Evolutionary conservation across 2,797 vertebrate genomes (phyloP), one percentile per base, ranked within the genome.

Genomic region (Furcifer pardalis): DNA sequence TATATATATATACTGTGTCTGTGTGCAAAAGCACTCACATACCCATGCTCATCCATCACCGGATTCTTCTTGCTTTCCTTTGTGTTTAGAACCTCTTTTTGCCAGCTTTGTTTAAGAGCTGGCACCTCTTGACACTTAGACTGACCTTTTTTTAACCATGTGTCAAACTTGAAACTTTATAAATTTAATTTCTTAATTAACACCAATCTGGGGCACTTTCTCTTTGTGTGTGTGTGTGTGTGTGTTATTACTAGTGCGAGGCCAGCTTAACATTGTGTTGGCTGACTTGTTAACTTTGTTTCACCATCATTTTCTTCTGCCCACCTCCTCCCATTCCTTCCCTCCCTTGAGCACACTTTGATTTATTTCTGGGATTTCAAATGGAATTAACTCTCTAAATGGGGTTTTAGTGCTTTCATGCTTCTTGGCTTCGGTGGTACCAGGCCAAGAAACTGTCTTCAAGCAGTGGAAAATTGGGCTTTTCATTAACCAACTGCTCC

Each of bases 401-500:
- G 94, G 97, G 96, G 96, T 93, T 95, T 96, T 97, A 95, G 92
- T 94, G 91, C 97, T 96, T 92, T 96, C 97, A 95, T 95, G 95
- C 96, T 97, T 96, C 96, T 97, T 96, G 97, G 97, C 97, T 97
- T 96, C 95, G 95, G 95, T 95, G 97, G 95, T 95, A 96, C 97
- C 96, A 96, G 91, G 95, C 97, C 97, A 96, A 97, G 97, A 97
- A 97, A 95, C 97, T 97, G 96, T 94, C 95, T 93, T 91, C 94
- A 96, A n/a, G 96, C 96, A 94, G 93, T 84, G 96, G 97, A 97
- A 93, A 97, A 97, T 97, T 97, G 97, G 98, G 98, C 98, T 98
- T 97, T 95, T 98, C 97, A 97, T 98, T 99, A 99, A 99, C 98
- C 97, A 97, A 96, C 96, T 98, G 97, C 98, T 99, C 98, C 98